phyloP scores from a whole-genome alignment of 2,113 vertebrate genomes.

The Xiphias gladius region DNA sequence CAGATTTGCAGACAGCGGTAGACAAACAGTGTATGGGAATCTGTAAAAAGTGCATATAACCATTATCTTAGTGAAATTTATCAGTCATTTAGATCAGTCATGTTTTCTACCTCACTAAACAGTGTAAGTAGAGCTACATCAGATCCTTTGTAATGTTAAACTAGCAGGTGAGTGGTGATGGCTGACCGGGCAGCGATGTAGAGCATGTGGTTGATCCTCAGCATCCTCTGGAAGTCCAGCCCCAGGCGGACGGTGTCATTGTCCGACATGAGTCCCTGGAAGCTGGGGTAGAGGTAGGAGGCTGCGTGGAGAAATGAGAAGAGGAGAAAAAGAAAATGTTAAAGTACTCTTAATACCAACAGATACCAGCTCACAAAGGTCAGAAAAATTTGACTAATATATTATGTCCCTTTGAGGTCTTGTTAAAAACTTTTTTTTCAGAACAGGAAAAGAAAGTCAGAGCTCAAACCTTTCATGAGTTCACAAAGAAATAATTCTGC shows the following conservation, averaged over 20 bases:
- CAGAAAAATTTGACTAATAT: not conserved
- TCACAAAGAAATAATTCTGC: not conserved
- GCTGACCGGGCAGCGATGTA: constrained; percentile 93
- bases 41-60: no score
- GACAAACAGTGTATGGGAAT: no score
- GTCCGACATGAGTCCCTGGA: constrained; percentile 90
- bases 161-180: not conserved
- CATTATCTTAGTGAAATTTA: not conserved
- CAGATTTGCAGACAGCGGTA: no score
- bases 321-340: not conserved
- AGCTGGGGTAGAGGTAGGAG: constrained; percentile 87
- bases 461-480: not conserved
- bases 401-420: not conserved
- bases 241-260: constrained; percentile 88
- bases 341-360: not conserved
- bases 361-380: not conserved
- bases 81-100: no score
- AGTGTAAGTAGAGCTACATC: not conserved
- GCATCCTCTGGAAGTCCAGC: constrained; percentile 93
- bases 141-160: not conserved
- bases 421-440: not conserved
- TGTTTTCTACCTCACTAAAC: no score
- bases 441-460: not conserved
- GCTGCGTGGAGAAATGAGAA: constrained; percentile 71
- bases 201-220: constrained; percentile 91